These are phyloP conservation scores for Synergus umbraculus DNA, from an alignment of 2,888 invertebrate species.

Conservation along the genomic window DNA sequence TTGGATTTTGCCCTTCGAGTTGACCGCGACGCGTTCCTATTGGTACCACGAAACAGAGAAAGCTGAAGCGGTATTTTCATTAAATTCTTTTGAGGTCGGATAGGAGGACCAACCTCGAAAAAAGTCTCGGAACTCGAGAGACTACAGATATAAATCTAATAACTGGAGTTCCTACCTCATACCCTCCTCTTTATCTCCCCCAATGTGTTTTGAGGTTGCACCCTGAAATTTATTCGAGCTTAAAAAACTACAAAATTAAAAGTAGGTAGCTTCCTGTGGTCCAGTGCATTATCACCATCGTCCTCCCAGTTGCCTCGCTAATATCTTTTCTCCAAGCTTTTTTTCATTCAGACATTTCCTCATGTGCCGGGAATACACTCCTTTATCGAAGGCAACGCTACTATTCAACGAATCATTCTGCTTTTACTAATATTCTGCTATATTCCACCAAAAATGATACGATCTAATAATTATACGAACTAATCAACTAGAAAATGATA, in stretches of 20 bases:
- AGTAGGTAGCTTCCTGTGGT: conserved; percentile 63
- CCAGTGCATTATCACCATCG: conserved; percentile 61
- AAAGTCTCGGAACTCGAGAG: conserved; percentile 66
- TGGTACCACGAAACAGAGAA: conserved; percentile 12
- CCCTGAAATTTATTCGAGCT: conserved; percentile 61
- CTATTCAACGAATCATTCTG: neutral
- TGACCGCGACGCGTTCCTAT: neutral
- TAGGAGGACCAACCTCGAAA: conserved; percentile 59
- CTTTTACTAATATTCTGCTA: neutral
- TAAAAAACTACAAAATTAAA: conserved; percentile 65
- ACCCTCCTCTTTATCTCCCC: conserved; percentile 50
- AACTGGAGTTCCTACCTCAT: conserved; percentile 58
- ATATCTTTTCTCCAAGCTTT: conserved; percentile 45
- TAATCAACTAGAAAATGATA: neutral
- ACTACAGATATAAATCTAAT: conserved; percentile 69
- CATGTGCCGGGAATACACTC: neutral
- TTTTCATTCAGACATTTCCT: conserved; percentile 40
- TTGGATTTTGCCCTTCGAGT: neutral
- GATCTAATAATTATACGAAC: neutral
- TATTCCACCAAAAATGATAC: neutral
- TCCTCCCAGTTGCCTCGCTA: conserved; percentile 47
- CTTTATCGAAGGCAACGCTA: neutral
- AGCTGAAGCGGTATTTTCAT: conserved; percentile 67
- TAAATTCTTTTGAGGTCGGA: conserved; percentile 72
- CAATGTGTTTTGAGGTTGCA: conserved; percentile 54